Percentiles rank a stretch among this genome's conserved stretches.
Evolutionary conservation across 37 sponge, comb jelly and placozoan genomes (phyloP).

Genomic region (Beroe forskalii): DNA sequence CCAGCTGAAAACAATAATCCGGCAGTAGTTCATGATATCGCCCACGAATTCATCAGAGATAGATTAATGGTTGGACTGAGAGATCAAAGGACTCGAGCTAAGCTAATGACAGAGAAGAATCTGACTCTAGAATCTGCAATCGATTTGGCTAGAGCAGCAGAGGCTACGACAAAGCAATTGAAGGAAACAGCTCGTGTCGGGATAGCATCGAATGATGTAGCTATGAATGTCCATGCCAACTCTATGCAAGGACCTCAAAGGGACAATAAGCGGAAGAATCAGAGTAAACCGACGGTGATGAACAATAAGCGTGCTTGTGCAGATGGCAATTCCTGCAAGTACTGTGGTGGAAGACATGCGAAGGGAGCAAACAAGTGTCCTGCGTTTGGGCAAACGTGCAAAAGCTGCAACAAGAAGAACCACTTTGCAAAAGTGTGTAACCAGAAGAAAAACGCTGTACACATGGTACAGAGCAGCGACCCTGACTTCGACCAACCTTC

Average conservation of each 20-base stretch:
- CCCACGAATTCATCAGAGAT: not conserved
- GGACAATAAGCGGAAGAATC: no score
- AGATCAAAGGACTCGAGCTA: not conserved
- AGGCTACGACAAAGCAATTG: not conserved
- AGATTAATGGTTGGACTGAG: not conserved
- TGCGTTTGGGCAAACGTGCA: not conserved
- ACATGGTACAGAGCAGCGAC: no score
- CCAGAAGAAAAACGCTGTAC: not conserved
- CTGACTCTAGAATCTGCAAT: not conserved
- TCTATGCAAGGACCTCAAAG: no score
- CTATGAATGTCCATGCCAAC: no score
- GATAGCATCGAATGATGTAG: no score
- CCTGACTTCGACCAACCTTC: not conserved
- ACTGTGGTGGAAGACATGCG: not conserved
- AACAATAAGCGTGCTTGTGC: no score
- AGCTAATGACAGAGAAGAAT: not conserved
- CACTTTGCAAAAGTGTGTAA: not conserved
- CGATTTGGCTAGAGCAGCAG: not conserved
- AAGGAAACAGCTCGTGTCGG: no score
- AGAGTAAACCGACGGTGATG: no score
- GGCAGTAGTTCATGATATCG: not conserved
- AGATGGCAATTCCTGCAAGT: not conserved
- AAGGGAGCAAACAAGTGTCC: slow-evolving; percentile 3
- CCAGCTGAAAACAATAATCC: not conserved
- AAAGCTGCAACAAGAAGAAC: not conserved